Evolutionary conservation across 2,888 invertebrate genomes (phyloP).

Genomic region (Strigamia transsilvanica): DNA sequence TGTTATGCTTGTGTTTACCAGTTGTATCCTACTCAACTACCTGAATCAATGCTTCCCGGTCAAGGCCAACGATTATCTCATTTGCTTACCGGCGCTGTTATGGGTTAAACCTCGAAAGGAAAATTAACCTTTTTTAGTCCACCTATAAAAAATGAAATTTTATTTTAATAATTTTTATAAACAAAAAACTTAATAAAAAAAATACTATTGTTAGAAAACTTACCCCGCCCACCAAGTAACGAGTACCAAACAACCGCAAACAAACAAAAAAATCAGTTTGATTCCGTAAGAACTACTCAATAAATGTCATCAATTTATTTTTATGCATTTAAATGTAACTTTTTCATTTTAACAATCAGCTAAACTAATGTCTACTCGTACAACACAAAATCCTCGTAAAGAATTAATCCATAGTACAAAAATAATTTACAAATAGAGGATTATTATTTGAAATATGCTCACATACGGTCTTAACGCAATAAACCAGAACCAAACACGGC

Average conservation of each 20-base stretch:
- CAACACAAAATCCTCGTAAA: neutral
- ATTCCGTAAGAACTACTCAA: neutral
- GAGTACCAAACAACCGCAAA: no score
- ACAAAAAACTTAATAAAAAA: neutral
- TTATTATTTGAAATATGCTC: slow-evolving; percentile 9
- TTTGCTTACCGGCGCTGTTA: neutral
- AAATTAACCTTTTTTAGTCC: neutral
- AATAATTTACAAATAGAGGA: neutral
- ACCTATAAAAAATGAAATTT: neutral
- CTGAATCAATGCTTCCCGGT: neutral
- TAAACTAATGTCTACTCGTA: neutral
- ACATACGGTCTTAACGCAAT: neutral
- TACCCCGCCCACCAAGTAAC: neutral
- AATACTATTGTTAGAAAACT: neutral
- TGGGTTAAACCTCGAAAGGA: neutral
- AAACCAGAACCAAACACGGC: neutral
- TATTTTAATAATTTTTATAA: neutral
- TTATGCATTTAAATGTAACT: neutral
- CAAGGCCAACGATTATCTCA: neutral
- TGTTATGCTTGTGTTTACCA: slow-evolving; percentile 1
- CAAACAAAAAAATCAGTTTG: neutral
- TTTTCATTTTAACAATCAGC: neutral
- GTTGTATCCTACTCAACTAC: slow-evolving; percentile 4
- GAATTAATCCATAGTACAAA: neutral
- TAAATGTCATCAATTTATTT: neutral